Conservation (phyloP, 2,888 invertebrate genomes). For the Drosophila crucigera region DNA sequence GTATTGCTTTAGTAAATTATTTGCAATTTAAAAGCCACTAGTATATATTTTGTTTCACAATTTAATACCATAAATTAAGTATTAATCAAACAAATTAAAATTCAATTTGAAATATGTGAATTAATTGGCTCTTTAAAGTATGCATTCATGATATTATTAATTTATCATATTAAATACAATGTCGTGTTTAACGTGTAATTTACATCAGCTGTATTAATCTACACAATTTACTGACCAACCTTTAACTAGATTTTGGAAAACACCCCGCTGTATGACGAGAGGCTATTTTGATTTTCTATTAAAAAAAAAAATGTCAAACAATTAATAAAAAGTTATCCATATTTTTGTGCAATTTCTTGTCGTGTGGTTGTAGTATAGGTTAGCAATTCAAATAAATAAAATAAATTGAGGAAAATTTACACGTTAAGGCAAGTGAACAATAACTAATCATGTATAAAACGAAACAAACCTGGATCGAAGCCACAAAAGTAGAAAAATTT, state of each 20-base stretch:
- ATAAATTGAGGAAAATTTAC: not conserved
- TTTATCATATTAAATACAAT: slow-evolving; percentile 1
- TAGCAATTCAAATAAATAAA: not conserved
- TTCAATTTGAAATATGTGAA: slow-evolving; percentile 26
- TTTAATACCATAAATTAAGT: slow-evolving; percentile 32
- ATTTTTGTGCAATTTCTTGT: not conserved
- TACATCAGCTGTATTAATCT: not conserved
- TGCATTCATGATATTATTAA: not conserved
- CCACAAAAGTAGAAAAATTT: slow-evolving; percentile 43
- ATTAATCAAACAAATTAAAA: slow-evolving; percentile 45
- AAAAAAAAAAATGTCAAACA: slow-evolving; percentile 9
- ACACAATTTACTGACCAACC: slow-evolving; percentile 7
- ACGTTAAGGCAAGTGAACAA: not conserved
- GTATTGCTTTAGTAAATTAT: not conserved
- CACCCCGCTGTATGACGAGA: not conserved
- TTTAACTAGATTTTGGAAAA: slow-evolving; percentile 3
- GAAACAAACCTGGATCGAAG: not conserved
- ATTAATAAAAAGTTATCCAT: not conserved
- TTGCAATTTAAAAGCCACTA: not conserved
- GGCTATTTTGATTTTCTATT: not conserved
- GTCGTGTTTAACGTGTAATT: not conserved
- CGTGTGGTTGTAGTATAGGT: not conserved
- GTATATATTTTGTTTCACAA: slow-evolving; percentile 1
- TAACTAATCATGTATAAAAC: not conserved
- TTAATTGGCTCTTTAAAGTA: slow-evolving; percentile 22